Percentiles rank a stretch among this genome's conserved stretches.
phyloP scores from a whole-genome alignment of 2,113 vertebrate species.

The Suncus etruscus region DNA sequence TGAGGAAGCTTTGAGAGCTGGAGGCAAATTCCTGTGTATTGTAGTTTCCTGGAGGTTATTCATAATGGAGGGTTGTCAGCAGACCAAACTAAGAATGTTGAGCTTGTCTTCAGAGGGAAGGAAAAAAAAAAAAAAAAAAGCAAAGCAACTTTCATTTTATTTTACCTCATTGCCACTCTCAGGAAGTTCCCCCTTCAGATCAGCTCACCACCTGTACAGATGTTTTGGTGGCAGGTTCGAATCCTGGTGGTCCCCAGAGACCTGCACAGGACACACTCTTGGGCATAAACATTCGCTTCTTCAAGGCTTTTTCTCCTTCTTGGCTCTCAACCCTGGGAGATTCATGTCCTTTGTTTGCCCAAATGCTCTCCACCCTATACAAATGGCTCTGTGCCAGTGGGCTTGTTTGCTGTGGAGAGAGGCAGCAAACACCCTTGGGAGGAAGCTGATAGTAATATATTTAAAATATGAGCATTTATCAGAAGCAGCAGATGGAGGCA shows the following conservation, averaged over 20 bases:
- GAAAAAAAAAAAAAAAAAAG: constrained; percentile 40
- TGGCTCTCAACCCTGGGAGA: constrained; percentile 1
- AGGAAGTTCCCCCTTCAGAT: neutral
- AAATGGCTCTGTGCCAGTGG: constrained; percentile 60
- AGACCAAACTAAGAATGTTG: constrained; percentile 29
- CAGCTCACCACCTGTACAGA: neutral
- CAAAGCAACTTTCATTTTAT: constrained; percentile 44
- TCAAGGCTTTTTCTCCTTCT: neutral
- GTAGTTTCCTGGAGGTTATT: constrained; percentile 60
- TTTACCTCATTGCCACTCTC: neutral
- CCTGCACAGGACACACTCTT: neutral
- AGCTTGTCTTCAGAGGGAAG: constrained; percentile 40
- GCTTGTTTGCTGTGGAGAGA: constrained; percentile 65
- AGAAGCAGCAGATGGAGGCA: constrained; percentile 82
- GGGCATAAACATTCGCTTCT: neutral
- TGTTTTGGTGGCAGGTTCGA: accelerated
- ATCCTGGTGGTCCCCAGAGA: neutral
- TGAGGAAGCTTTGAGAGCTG: constrained; percentile 59
- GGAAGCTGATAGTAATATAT: constrained; percentile 75
- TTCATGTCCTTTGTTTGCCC: constrained; percentile 39
- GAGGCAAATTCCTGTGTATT: constrained; percentile 51
- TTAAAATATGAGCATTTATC: constrained; percentile 81
- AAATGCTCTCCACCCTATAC: constrained; percentile 58
- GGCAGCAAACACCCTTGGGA: constrained; percentile 67
- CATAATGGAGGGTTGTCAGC: constrained; percentile 66